Evolutionary conservation across 2,797 vertebrate species (phyloP), one percentile per base, ranked within the genome.

Genomic region (Labroides dimidiatus): DNA sequence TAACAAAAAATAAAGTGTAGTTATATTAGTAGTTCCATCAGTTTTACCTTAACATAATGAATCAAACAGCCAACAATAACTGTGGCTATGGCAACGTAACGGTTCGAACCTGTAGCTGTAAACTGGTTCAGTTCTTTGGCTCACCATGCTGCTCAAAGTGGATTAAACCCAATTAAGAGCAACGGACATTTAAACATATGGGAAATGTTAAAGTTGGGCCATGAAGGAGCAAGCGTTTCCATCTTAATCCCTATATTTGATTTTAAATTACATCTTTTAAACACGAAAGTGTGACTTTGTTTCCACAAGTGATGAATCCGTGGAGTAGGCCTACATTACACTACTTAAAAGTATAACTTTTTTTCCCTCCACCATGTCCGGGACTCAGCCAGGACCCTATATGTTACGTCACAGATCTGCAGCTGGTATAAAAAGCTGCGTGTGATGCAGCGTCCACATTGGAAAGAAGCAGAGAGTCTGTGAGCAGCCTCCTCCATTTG

Each of bases 351-450:
- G 20, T 5, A 19, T 15, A 24, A 30, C 19, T 39, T n/a, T 20
- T 17, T 4, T 50, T n/a, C n/a, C 33, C 33, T 58, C n/a, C 43
- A 6, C 9, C 36, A 42, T 21, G 56, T 60, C 47, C 64, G 55
- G 51, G 50, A 30, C 21, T n/a, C 41, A 10, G 57, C 24, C 23
- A 27, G 64, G 33, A 16, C 11, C 41, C 21, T 47, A 12, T 39
- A 16, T 15, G 14, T 43, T 19, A 83, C 91, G 88, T 90, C 87
- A 88, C 76, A 24, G 75, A 80, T 33, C 55, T 16, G 85, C 75
- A 43, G 86, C 77, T 30, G 64, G 80, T 93, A 94, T 93, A 94
- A 91, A 93, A 89, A 42, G 61, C 72, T 80, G 43, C 64, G 55
- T 16, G 63, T 65, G 84, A 57, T 59, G 77, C 85, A 69, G 74